Base-by-base conservation (phyloP, 1,140 invertebrate genomes). In the Pemphigus obesinymphae region DNA sequence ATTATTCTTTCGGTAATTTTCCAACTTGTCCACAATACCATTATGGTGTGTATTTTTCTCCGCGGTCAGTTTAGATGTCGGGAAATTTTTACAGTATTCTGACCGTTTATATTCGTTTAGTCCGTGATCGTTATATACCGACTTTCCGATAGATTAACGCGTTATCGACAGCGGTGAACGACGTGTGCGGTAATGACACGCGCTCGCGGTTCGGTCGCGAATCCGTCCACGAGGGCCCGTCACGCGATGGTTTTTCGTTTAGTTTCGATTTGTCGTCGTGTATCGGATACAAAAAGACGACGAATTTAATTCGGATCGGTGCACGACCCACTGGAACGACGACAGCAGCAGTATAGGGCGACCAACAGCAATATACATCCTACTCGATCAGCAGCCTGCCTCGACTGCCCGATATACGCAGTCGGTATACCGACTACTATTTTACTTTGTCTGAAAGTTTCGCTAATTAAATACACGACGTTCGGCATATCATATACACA, bases 401-500 rank as follows among this genome's bases (percentile, higher is more conserved):
- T 23, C 63, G 34, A 37, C 34, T 20, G 63, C 23, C 63, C 15
- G 5, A 8, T 20, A n/a, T n/a, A n/a, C 8, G 23, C 53, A 26
- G 53, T 5, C 23, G n/a, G n/a, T 40, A 10, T 40, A 40, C 37
- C 4, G 4, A 40, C 37, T 4, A 10, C 37, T 40, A 40, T 40
- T 40, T 40, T 40, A 5, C 23, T 55, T 55, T 55, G 61, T 43
- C 50, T 76, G 43, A 76, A 76, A 55, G 31, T 55, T 76, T 76
- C n/a, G 50, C 73, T 76, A 76, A 76, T 76, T 76, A 76, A 55
- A 58, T 6, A 76, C 50, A 75, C 72, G 45, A 75, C 45, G 45
- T 48, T 48, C 53, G 26, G 29, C 29, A n/a, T n/a, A 37, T 34
- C 5, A 73, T 20, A n/a, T 10, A 20, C n/a, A 50, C 17, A 50